phyloP scores from a whole-genome alignment of 2,888 invertebrate species.

The Tenthredo distinguenda region DNA sequence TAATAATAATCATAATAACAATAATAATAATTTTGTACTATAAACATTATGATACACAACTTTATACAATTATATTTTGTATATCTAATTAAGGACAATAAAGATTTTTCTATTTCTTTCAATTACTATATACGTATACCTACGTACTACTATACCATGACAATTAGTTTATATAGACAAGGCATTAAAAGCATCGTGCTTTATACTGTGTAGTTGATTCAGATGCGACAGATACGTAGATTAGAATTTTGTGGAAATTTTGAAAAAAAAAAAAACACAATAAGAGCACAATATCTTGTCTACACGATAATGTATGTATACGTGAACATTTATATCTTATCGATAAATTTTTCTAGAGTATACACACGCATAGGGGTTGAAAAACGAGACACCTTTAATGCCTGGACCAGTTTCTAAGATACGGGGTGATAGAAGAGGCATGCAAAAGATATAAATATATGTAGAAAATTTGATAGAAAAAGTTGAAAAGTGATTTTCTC shows the following conservation, averaged over 20 bases:
- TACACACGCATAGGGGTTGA: neutral
- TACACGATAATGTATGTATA: neutral
- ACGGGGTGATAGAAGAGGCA: constrained; percentile 49
- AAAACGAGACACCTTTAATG: constrained; percentile 30
- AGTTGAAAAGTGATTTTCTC: neutral
- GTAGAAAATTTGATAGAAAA: constrained; percentile 19
- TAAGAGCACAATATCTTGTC: no score
- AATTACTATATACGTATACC: constrained; percentile 17
- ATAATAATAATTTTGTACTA: constrained; percentile 35
- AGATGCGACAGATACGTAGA: neutral
- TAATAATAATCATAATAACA: constrained; percentile 28
- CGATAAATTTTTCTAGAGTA: neutral
- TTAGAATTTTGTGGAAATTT: neutral
- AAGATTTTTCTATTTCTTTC: neutral
- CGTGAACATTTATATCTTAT: neutral
- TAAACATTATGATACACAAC: constrained; percentile 48
- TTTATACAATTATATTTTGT: constrained; percentile 29
- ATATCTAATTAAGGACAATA: neutral
- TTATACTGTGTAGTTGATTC: neutral
- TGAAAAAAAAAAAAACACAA: neutral
- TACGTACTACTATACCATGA: constrained; percentile 35
- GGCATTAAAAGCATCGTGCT: constrained; percentile 28
- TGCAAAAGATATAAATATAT: constrained; percentile 40
- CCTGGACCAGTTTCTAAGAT: neutral
- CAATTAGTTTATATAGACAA: constrained; percentile 23